A percentile compares a stretch with the other conserved stretches of the same genome.
Conservation (phyloP, 2,888 invertebrate species). For the Hofmannophila pseudospretella region DNA sequence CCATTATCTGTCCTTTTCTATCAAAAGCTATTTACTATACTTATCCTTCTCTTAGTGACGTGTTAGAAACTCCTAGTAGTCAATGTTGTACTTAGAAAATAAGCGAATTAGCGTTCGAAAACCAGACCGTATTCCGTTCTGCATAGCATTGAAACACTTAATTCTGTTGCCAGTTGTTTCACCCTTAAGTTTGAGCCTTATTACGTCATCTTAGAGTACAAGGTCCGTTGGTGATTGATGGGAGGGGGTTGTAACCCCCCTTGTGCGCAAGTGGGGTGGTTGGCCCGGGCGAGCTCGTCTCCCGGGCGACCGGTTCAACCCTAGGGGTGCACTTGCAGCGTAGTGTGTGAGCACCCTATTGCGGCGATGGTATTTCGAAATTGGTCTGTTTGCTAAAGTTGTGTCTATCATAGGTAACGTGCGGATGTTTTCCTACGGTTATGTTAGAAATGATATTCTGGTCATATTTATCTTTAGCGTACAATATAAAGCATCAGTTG, state of each 20-base stretch:
- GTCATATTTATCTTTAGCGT: no score
- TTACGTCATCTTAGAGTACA: slow-evolving; percentile 19
- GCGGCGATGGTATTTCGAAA: slow-evolving; percentile 27
- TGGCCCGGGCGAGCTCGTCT: slow-evolving; percentile 65
- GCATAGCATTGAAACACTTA: slow-evolving; percentile 66
- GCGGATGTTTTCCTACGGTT: neutral
- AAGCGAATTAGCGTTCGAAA: slow-evolving; percentile 67
- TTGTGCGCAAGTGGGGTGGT: slow-evolving; percentile 7
- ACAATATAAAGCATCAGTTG: no score
- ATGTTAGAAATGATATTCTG: neutral
- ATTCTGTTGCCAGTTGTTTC: slow-evolving; percentile 35
- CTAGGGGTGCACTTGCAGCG: slow-evolving; percentile 51
- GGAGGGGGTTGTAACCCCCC: neutral
- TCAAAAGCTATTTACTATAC: neutral
- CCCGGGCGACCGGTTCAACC: slow-evolving; percentile 53
- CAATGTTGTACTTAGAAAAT: slow-evolving; percentile 34
- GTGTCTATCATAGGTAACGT: neutral
- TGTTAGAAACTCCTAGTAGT: slow-evolving; percentile 6
- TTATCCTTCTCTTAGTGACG: neutral
- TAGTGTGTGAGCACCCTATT: slow-evolving; percentile 41
- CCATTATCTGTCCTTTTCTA: slow-evolving; percentile 2
- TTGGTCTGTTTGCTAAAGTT: slow-evolving; percentile 17
- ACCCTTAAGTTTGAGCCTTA: slow-evolving; percentile 19
- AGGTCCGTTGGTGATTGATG: slow-evolving; percentile 19
- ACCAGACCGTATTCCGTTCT: slow-evolving; percentile 64